Base-by-base conservation (phyloP, 2,797 vertebrate species). In the Takifugu ocellatus region DNA sequence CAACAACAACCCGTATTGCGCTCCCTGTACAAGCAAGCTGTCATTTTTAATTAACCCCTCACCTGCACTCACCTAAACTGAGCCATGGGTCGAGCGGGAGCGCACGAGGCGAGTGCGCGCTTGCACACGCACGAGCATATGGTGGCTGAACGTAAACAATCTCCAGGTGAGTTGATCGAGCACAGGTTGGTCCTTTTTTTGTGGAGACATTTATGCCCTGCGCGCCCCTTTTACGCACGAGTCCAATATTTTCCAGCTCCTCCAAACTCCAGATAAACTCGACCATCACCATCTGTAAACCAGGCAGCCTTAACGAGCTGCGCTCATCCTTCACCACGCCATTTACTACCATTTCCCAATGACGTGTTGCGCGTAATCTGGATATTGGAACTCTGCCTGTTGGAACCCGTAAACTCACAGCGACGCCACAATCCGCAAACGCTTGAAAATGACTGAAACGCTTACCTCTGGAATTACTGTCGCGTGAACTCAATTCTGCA, bases 391-490 rank as follows among this genome's bases (percentile, higher is more conserved):
- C 70, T 47, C 57, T 47, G 21, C 75, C 39, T 45, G 61, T 5
- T 7, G 60, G 70, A 77, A 54, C 29, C 66, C 61, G 59, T 36
- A 51, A 25, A 15, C 16, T 25, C 50, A 59, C 66, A 9, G 56
- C 29, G 53, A 52, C 50, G 17, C 24, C 61, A 49, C 44, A 55
- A 45, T 48, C 54, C 54, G 29, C 49, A 67, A 54, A 70, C 44
- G 43, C 43, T 24, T 56, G 25, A 49, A 63, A 81, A 77, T 55
- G 17, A 76, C 43, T 43, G 45, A 77, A 73, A 82, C 33, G 59
- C 92, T 92, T 91, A 92, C 91, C 90, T 89, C 56, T 27, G 43
- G 75, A 63, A 77, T 74, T 74, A 76, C 69, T 67, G 75, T 72
- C 51, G 75, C 71, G 77, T 67, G 72, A 82, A 84, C 66, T 82